These are phyloP conservation scores for Ctenopoma multispine DNA, from an alignment of 2,797 vertebrate species.

Conservation along the genomic window DNA sequence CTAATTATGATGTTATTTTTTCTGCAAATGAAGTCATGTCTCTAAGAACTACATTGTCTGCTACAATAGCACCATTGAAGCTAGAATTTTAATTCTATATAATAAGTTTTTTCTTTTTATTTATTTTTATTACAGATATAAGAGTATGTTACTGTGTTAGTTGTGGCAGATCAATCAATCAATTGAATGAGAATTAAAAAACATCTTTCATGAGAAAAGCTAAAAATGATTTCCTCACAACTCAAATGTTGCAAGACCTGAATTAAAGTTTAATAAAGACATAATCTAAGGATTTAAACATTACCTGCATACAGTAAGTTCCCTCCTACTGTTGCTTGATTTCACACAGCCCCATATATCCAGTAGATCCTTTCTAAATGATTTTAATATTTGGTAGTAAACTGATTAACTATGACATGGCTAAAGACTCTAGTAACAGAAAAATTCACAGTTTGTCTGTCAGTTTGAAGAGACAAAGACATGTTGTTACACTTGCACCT, in stretches of 20 bases:
- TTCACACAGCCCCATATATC: neutral
- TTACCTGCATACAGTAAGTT: neutral
- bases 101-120: too few species aligned
- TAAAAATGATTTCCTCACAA: neutral
- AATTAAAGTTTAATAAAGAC: neutral
- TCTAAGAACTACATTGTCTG: too few species aligned
- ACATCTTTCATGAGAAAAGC: neutral
- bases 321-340: neutral
- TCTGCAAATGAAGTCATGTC: neutral
- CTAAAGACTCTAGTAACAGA: neutral
- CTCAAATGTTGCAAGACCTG: neutral
- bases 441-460: neutral
- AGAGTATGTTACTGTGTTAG: neutral
- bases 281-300: neutral
- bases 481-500: constrained; percentile 14
- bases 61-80: too few species aligned
- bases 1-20: neutral
- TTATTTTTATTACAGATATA: too few species aligned
- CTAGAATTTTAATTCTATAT: too few species aligned
- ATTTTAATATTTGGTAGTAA: neutral
- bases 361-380: neutral
- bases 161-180: neutral
- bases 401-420: neutral
- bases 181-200: too few species aligned
- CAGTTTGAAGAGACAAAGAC: neutral